Evolutionary conservation across 2,888 invertebrate species (phyloP).

Genomic region (Morpho helenor): DNA sequence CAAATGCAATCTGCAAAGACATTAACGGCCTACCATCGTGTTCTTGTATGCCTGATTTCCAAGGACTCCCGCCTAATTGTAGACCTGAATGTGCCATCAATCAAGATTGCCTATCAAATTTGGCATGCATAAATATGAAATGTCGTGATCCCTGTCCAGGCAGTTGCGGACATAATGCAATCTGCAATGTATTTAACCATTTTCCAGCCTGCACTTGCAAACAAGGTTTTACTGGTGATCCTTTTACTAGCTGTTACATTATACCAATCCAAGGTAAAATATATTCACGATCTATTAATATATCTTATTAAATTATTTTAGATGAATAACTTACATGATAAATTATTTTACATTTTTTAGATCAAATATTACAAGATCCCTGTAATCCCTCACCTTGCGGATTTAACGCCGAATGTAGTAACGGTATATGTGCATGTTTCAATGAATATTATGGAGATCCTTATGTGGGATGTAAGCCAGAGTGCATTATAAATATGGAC

Average conservation of each 20-base stretch:
- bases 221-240: slow-evolving; percentile 87
- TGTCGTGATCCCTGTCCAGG: slow-evolving; percentile 87
- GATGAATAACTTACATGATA: neutral
- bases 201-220: slow-evolving; percentile 84
- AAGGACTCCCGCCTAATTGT: slow-evolving; percentile 86
- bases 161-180: slow-evolving; percentile 82
- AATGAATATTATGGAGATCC: slow-evolving; percentile 88
- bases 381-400: slow-evolving; percentile 88
- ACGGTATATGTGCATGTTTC: slow-evolving; percentile 84
- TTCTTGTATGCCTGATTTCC: slow-evolving; percentile 81
- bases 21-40: slow-evolving; percentile 82
- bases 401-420: slow-evolving; percentile 80
- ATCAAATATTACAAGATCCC: slow-evolving; percentile 72
- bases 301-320: slow-evolving; percentile 20
- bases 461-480: slow-evolving; percentile 85
- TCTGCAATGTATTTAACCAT: slow-evolving; percentile 83
- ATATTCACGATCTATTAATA: slow-evolving; percentile 20
- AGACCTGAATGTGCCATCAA: slow-evolving; percentile 86
- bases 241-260: slow-evolving; percentile 82
- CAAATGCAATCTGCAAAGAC: slow-evolving; percentile 81
- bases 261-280: slow-evolving; percentile 56
- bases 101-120: slow-evolving; percentile 84
- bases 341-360: slow-evolving; percentile 40
- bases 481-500: slow-evolving; percentile 87
- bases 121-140: slow-evolving; percentile 86